Conservation (phyloP, 2,888 invertebrate genomes). For the Cerceris rybyensis region DNA sequence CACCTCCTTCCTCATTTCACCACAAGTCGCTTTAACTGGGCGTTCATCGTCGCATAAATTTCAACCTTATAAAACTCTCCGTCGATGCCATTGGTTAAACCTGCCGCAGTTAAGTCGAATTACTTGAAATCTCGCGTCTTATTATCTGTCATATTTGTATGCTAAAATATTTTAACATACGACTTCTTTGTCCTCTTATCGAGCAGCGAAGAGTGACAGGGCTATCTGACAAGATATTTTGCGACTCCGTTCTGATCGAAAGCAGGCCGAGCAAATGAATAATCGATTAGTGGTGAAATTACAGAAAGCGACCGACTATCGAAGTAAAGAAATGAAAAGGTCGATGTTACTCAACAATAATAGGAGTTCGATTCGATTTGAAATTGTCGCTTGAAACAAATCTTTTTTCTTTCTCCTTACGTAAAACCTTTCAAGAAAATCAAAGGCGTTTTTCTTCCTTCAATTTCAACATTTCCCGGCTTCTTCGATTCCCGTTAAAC, state of each 20-base stretch:
- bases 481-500: too few species aligned
- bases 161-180: conserved; percentile 48
- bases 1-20: background rate
- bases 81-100: background rate
- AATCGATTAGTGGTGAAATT: conserved; percentile 14
- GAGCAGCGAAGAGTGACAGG: conserved; percentile 11
- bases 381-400: too few species aligned
- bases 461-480: too few species aligned
- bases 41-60: background rate
- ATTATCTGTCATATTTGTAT: conserved; percentile 41
- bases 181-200: conserved; percentile 17
- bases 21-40: background rate
- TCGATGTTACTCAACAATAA: background rate
- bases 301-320: background rate
- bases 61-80: background rate
- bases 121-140: conserved; percentile 17
- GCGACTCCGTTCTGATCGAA: conserved; percentile 13
- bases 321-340: background rate
- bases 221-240: conserved; percentile 13
- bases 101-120: background rate
- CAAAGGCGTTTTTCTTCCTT: background rate
- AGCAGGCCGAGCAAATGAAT: conserved; percentile 19
- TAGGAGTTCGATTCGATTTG: background rate
- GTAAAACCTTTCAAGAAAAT: background rate
- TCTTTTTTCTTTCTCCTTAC: too few species aligned